Conservation (phyloP, 2,797 vertebrate genomes). For the Alfaro cultratus region DNA sequence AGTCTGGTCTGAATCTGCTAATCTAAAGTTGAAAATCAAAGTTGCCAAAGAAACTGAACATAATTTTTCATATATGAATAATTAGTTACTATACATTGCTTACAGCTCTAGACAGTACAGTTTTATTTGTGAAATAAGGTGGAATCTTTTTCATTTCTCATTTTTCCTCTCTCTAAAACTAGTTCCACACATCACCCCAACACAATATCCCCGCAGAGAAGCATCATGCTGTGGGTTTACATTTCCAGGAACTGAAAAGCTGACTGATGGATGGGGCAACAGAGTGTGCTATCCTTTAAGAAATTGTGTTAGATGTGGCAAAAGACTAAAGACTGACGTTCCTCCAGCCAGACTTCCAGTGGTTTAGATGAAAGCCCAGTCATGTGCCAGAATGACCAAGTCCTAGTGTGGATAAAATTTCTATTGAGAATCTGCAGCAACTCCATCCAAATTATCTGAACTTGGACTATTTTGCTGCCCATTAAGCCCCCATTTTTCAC, state of each 20-base stretch:
- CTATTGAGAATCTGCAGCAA: background rate
- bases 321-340: background rate
- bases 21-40: background rate
- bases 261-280: background rate
- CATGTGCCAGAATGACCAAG: background rate
- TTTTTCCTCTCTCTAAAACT: background rate
- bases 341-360: background rate
- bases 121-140: background rate
- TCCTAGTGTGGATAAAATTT: background rate
- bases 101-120: background rate
- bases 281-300: background rate
- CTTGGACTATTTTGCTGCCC: slow-evolving; percentile 1
- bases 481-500: background rate
- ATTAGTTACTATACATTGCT: background rate
- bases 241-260: background rate
- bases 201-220: background rate
- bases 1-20: background rate
- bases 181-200: background rate
- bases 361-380: background rate
- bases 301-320: background rate
- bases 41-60: background rate
- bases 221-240: background rate
- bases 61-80: background rate
- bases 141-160: background rate
- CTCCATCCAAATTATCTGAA: background rate